Conservation (phyloP, 2,888 invertebrate genomes). For the Pachycephus smyrnensis region DNA sequence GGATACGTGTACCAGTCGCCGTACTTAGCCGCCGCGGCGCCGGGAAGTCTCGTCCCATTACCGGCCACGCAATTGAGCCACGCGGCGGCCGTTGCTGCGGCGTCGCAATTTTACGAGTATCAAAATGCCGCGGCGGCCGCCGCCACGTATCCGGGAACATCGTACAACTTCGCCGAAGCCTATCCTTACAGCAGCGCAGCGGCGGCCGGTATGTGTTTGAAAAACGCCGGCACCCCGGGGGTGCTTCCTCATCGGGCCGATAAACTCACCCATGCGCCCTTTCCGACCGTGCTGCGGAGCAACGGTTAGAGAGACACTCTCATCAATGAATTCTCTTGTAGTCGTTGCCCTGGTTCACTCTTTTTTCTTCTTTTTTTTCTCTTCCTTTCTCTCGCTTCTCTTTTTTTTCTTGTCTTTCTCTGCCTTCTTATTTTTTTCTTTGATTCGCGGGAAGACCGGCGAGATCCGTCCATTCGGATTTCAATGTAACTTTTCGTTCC, state of each 20-base stretch:
- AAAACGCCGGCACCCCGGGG: conserved; percentile 47
- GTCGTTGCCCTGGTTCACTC: background rate
- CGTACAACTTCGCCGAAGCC: conserved; percentile 80
- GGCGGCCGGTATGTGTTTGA: conserved; percentile 73
- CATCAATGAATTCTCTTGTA: no score
- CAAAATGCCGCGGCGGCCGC: conserved; percentile 80
- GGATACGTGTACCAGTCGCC: conserved; percentile 84
- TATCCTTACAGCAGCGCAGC: conserved; percentile 78
- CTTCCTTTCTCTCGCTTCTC: conserved; percentile 3
- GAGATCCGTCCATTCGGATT: no score
- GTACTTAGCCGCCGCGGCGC: conserved; percentile 73
- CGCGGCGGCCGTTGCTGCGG: conserved; percentile 83
- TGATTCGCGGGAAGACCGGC: no score
- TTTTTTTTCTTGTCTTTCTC: background rate
- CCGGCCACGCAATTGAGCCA: conserved; percentile 75
- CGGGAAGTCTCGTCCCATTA: conserved; percentile 77
- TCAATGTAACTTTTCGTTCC: no score
- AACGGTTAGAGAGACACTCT: conserved; percentile 47
- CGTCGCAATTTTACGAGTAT: conserved; percentile 87
- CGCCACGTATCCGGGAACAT: conserved; percentile 79
- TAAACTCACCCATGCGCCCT: conserved; percentile 57
- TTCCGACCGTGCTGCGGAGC: conserved; percentile 60
- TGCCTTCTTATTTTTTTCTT: no score
- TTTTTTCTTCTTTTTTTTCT: conserved; percentile 16
- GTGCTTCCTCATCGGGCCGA: conserved; percentile 54